Conservation (phyloP, 2,113 vertebrate genomes). For the Tetraodon nigroviridis region DNA sequence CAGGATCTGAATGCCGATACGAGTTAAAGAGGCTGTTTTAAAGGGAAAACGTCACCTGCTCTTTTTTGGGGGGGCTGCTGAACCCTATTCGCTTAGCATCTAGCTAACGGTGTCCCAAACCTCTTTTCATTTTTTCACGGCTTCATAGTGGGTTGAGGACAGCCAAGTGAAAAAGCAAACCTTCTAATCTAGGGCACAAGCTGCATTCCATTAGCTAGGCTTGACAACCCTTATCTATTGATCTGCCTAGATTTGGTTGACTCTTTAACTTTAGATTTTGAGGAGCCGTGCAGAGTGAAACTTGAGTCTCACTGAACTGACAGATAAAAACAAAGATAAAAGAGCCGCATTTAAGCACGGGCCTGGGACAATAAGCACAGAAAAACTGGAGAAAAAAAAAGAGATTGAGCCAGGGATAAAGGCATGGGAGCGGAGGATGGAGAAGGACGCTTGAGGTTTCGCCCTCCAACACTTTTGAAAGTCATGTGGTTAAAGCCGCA, state of each 20-base stretch:
- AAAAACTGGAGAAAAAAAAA: slow-evolving; percentile 26
- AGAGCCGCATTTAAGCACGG: slow-evolving; percentile 63
- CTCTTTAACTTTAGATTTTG: slow-evolving; percentile 70
- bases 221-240: slow-evolving; percentile 71
- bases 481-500: slow-evolving; percentile 14
- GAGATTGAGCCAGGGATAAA: slow-evolving; percentile 51
- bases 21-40: too few species aligned
- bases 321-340: slow-evolving; percentile 72
- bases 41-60: too few species aligned
- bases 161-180: slow-evolving; percentile 51
- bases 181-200: slow-evolving; percentile 69
- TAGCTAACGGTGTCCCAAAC: too few species aligned
- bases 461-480: slow-evolving; percentile 35
- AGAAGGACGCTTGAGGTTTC: slow-evolving; percentile 25
- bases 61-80: too few species aligned
- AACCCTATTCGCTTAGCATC: too few species aligned
- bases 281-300: slow-evolving; percentile 57
- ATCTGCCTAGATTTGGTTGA: slow-evolving; percentile 67
- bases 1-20: too few species aligned
- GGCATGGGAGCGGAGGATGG: slow-evolving; percentile 50
- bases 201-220: slow-evolving; percentile 71
- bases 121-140: slow-evolving; percentile 21
- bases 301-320: slow-evolving; percentile 64
- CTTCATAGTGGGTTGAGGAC: slow-evolving; percentile 48
- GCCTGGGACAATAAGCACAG: slow-evolving; percentile 56